phyloP scores from a whole-genome alignment of 2,797 vertebrate species.

The Echeneis naucrates region DNA sequence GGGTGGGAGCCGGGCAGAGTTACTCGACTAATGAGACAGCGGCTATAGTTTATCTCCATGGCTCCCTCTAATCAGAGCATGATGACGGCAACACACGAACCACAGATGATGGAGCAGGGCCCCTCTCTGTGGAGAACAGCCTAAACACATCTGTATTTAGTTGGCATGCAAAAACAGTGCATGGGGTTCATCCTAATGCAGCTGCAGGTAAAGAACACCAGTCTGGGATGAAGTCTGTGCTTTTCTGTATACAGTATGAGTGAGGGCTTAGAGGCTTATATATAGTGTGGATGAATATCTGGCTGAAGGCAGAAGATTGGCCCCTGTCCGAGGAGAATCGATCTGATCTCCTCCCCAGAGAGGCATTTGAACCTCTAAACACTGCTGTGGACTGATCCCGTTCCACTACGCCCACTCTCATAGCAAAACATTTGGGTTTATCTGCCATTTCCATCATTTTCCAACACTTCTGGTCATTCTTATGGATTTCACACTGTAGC shows the following conservation, averaged over 20 bases:
- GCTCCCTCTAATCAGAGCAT: conserved; percentile 72
- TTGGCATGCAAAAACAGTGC: conserved; percentile 34
- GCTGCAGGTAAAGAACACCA: conserved; percentile 20
- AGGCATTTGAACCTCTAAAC: conserved; percentile 80
- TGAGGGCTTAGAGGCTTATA: conserved; percentile 47
- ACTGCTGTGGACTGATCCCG: conserved; percentile 78
- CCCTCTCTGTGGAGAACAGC: conserved; percentile 36
- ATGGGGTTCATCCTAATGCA: conserved; percentile 21
- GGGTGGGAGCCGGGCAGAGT: conserved; percentile 57
- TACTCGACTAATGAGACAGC: conserved; percentile 63
- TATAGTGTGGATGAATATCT: conserved; percentile 64
- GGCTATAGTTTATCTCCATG: conserved; percentile 52
- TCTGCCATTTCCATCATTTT: conserved; percentile 71
- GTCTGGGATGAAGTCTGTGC: conserved; percentile 15
- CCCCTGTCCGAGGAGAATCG: conserved; percentile 73
- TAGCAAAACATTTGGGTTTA: conserved; percentile 68
- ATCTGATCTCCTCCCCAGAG: conserved; percentile 77
- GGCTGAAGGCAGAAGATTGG: conserved; percentile 67
- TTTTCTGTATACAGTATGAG: conserved; percentile 36
- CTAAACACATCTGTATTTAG: conserved; percentile 59
- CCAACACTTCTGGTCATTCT: conserved; percentile 53
- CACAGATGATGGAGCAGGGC: conserved; percentile 37
- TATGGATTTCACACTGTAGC: conserved; percentile 64
- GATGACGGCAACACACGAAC: conserved; percentile 50
- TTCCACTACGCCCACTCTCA: conserved; percentile 75